These are phyloP conservation scores for Theonella swinhoei DNA, from an alignment of 37 sponge, comb jelly and placozoan species.

Conservation along the genomic window DNA sequence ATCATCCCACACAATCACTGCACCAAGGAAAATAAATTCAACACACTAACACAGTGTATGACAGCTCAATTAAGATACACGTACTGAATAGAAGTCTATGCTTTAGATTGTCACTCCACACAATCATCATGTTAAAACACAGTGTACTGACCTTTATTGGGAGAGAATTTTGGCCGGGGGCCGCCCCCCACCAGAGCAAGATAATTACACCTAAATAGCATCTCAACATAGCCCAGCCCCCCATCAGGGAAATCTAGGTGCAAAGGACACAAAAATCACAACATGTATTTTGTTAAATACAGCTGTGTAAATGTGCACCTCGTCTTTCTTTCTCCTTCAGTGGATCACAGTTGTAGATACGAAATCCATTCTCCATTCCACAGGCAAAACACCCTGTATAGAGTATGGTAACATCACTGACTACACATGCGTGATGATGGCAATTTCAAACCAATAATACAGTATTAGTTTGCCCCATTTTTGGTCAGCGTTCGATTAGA, in stretches of 20 bases:
- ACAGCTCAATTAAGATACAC: no score
- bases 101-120: no score
- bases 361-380: constrained; percentile 97
- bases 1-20: constrained; percentile 96
- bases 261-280: neutral
- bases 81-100: no score
- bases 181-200: constrained; percentile 96
- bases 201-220: constrained; percentile 95
- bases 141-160: constrained; percentile 72
- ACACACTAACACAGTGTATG: no score
- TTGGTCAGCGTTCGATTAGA: no score
- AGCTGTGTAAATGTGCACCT: constrained; percentile 41
- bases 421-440: no score
- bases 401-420: no score
- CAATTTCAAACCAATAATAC: no score
- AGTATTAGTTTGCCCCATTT: no score
- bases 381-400: constrained; percentile 90
- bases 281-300: neutral
- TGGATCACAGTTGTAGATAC: constrained; percentile 95
- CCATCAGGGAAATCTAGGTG: constrained; percentile 81
- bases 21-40: no score
- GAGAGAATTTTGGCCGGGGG: constrained; percentile 75
- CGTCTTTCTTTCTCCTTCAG: constrained; percentile 96
- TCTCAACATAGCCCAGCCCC: constrained; percentile 91
- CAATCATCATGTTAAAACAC: no score